Base-by-base conservation (phyloP, 1,140 invertebrate species). In the Bombus superbus region DNA sequence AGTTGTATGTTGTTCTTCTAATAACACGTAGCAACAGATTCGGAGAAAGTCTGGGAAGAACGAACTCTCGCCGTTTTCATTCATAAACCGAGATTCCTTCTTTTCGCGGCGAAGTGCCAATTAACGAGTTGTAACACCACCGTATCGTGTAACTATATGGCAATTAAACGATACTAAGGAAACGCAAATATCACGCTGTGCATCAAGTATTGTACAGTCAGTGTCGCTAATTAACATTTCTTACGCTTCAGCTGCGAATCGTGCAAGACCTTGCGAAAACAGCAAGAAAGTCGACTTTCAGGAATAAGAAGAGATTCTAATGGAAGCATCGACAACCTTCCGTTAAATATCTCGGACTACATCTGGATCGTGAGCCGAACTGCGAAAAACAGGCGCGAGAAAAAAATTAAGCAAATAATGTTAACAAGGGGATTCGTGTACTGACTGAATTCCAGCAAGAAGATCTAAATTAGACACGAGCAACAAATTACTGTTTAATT, bases 31-130 rank as follows among this genome's bases (percentile, higher is more conserved):
- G 28, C 59, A 11, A 9, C 35, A 11, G 28, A 38, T 57, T 71
- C n/a, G 18, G 69, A 81, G 68, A 81, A 81, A 81, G 68, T 73
- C 38, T 81, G 68, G 44, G 69, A 81, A 81, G 44, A 72, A 69
- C n/a, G 47, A 72, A 59, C 69, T 35, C 79, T 57, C 32, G 28
- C 22, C 47, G 38, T 72, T 73, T 81, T 40, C 47, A 71, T 71
- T 81, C 47, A 57, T 71, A 71, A 15, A 59, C 13, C 68, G 35
- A 28, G 66, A 81, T 81, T 57, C 35, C 68, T 28, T 71, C 28
- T 72, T 42, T 42, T 25, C 9, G 22, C 28, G n/a, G 68, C 68
- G 1, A 62, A 62, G 69, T 81, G 38, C 53, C 64, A 81, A 81
- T 81, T 73, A 81, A 62, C 62, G 22, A 32, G 78, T 32, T 42